Evolutionary conservation across 2,113 vertebrate species (phyloP).

Genomic region (Oreocharis arfaki): DNA sequence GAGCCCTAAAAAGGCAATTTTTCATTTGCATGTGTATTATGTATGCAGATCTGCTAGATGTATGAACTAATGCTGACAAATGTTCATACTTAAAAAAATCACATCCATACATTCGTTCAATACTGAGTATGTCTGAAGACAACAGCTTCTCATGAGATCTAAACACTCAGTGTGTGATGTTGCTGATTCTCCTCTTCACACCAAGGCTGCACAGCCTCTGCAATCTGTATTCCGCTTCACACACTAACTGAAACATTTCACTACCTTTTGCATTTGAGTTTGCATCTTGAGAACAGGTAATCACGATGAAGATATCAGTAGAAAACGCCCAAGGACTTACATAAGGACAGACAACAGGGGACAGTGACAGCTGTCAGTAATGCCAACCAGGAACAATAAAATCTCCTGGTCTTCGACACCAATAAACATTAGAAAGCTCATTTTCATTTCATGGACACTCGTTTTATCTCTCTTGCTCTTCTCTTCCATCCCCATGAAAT

Average conservation of each 20-base stretch:
- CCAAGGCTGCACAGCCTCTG: rapidly evolving
- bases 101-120: not conserved
- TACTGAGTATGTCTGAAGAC: not conserved
- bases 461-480: not conserved
- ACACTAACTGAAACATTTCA: not conserved
- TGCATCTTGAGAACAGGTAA: not conserved
- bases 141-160: not conserved
- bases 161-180: not conserved
- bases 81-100: not conserved
- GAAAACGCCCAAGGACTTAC: not conserved
- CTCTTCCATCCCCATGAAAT: not conserved
- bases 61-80: rapidly evolving
- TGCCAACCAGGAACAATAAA: not conserved
- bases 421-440: not conserved
- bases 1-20: not conserved
- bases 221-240: not conserved
- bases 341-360: rapidly evolving
- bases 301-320: not conserved
- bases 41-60: not conserved
- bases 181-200: not conserved
- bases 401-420: not conserved
- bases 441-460: not conserved
- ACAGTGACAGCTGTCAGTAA: not conserved
- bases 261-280: not conserved
- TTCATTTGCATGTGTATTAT: not conserved